Evolutionary conservation across 2,113 vertebrate genomes (phyloP), one percentile per base, ranked within the genome.

Genomic region (Pelobates fuscus): DNA sequence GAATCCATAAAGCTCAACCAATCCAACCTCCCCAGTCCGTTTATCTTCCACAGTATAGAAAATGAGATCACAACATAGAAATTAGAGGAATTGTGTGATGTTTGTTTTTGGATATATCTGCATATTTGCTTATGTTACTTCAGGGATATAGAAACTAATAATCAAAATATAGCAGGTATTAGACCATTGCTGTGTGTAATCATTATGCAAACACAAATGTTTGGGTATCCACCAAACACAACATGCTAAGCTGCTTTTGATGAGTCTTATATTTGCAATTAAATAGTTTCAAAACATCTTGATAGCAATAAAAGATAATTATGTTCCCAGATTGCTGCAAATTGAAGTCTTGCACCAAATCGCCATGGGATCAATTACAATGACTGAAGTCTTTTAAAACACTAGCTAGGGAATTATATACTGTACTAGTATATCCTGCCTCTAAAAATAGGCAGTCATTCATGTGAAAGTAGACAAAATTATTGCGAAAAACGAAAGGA

Each of bases 341-440:
- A 62, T 67, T 43, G 25, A 67, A 67, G 8, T 61, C 54, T 55
- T 37, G 44, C 44, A 68, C 25, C 70, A 72, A 78, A 66, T 61
- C 43, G 41, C 15, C 43, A 30, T 29, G 70, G 63, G 77, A 72
- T 68, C 69, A 78, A 60, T 78, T 67, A 67, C 77, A 78, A 72
- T 78, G 41, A 78, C 69, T 49, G 55, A 67, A 63, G 63, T 26
- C 24, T 68, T 68, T 68, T 49, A 29, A 60, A 74, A 68, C n/a
- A 68, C 12, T 24, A 41, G 25, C 55, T 59, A 25, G 64, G 73
- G 57, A 68, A 52, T 68, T 52, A 24, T 68, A 32, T 20, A 24
- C 43, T 52, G 29, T 30, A 68, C 15, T 52, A 12, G 25, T 41
- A 43, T 65, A 21, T 41, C 49, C 20, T 63, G 29, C 49, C 62